A percentile compares a stretch with the other conserved stretches of the same genome.
Evolutionary conservation across 2,888 invertebrate genomes (phyloP).

Genomic region (Drosophila pullipes): DNA sequence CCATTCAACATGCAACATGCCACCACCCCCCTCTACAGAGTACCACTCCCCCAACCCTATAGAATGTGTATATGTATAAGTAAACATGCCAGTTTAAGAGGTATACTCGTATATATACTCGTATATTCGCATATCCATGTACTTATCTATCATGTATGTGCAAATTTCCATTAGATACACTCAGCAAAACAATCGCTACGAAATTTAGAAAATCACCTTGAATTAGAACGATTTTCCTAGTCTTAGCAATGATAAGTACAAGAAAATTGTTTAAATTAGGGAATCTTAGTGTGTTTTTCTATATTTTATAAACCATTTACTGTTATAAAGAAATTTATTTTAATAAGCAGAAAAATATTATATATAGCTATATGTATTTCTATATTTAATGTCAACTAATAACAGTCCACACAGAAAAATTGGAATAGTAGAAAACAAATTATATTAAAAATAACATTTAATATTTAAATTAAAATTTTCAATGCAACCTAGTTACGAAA

Average conservation of each 20-base stretch:
- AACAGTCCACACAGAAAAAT: background rate
- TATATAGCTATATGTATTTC: background rate
- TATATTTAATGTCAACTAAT: background rate
- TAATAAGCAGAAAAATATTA: background rate
- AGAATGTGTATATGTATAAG: constrained; percentile 19
- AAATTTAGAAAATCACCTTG: background rate
- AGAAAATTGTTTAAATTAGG: background rate
- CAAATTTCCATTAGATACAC: background rate
- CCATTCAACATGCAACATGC: constrained; percentile 27
- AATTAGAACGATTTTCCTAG: background rate
- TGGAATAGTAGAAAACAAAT: background rate
- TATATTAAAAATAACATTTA: background rate
- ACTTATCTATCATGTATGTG: constrained; percentile 26
- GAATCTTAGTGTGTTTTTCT: background rate
- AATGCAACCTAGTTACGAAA: background rate
- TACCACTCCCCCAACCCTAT: background rate
- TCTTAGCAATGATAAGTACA: background rate
- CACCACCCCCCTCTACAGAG: background rate
- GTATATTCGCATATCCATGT: constrained; percentile 15
- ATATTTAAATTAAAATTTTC: background rate
- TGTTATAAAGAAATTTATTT: background rate
- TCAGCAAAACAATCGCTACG: background rate
- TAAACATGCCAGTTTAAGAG: constrained; percentile 47
- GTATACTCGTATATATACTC: constrained; percentile 29
- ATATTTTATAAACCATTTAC: background rate